A percentile compares a stretch with the other conserved stretches of the same genome.
These are phyloP conservation scores for Drosophila rellima DNA, from an alignment of 2,888 invertebrate species.

Conservation along the genomic window DNA sequence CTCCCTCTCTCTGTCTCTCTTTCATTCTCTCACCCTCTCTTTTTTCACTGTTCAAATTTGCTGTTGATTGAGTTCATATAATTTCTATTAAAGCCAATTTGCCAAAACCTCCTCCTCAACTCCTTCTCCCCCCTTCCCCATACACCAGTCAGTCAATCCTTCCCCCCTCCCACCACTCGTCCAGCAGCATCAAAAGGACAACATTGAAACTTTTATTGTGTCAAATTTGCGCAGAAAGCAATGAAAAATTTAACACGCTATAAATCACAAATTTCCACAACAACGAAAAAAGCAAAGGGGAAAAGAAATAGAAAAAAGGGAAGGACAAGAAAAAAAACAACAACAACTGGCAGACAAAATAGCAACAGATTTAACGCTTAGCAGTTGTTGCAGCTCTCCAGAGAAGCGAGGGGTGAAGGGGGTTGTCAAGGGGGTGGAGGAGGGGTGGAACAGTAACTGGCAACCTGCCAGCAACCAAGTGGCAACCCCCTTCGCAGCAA, in stretches of 20 bases:
- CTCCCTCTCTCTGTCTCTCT: background rate
- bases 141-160: background rate
- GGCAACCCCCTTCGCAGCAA: slow-evolving; percentile 69
- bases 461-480: slow-evolving; percentile 40
- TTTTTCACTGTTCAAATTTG: background rate
- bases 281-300: background rate
- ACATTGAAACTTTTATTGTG: slow-evolving; percentile 72
- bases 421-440: background rate
- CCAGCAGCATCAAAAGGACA: slow-evolving; percentile 27
- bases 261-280: slow-evolving; percentile 76
- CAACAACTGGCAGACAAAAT: background rate
- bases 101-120: slow-evolving; percentile 5
- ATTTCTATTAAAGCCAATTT: slow-evolving; percentile 76
- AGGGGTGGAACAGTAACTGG: slow-evolving; percentile 31
- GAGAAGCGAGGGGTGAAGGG: background rate
- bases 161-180: background rate
- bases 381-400: slow-evolving; percentile 69
- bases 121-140: background rate
- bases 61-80: slow-evolving; percentile 73
- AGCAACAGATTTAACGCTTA: slow-evolving; percentile 49
- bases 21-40: background rate
- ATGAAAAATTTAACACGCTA: slow-evolving; percentile 80
- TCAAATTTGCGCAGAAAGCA: slow-evolving; percentile 68
- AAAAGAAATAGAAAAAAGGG: slow-evolving; percentile 5
- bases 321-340: slow-evolving; percentile 12